phyloP scores from a whole-genome alignment of 2,888 invertebrate genomes.

The Brachyopa scutellaris region DNA sequence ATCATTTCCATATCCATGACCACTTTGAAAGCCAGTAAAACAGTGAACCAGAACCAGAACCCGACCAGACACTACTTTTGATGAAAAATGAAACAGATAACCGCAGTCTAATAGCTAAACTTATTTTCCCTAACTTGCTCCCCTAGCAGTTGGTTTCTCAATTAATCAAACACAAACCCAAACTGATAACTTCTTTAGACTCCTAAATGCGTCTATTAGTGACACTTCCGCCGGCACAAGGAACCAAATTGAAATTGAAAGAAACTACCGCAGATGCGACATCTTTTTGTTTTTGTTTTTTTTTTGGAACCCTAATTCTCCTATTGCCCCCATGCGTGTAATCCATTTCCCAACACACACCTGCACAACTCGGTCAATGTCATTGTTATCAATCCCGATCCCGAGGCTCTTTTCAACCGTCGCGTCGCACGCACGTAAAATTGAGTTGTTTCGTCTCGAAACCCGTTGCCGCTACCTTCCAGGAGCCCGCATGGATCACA shows the following conservation, averaged over 20 bases:
- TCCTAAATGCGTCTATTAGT: constrained; percentile 61
- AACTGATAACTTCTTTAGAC: constrained; percentile 44
- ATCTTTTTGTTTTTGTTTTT: too few relatives aligned
- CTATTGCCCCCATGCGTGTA: constrained; percentile 49
- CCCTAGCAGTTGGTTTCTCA: constrained; percentile 42
- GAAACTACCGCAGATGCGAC: constrained; percentile 51
- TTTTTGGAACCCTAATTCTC: constrained; percentile 23
- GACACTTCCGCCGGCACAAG: constrained; percentile 62
- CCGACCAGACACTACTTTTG: too few relatives aligned
- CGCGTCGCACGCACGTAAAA: constrained; percentile 37
- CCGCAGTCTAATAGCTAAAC: background rate
- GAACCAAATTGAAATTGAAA: constrained; percentile 11
- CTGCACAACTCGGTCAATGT: constrained; percentile 70
- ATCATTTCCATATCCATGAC: too few relatives aligned
- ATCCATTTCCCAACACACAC: constrained; percentile 50
- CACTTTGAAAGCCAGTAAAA: too few relatives aligned
- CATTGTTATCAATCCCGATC: constrained; percentile 66
- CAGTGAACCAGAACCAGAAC: too few relatives aligned
- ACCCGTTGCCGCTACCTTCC: constrained; percentile 13
- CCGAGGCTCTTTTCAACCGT: background rate
- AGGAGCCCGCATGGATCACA: constrained; percentile 56
- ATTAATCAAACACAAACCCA: constrained; percentile 55
- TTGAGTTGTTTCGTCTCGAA: constrained; percentile 50
- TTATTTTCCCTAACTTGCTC: background rate
- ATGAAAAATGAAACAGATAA: constrained; percentile 22